phyloP scores from a whole-genome alignment of 2,888 invertebrate genomes.

The Tipula helvola region DNA sequence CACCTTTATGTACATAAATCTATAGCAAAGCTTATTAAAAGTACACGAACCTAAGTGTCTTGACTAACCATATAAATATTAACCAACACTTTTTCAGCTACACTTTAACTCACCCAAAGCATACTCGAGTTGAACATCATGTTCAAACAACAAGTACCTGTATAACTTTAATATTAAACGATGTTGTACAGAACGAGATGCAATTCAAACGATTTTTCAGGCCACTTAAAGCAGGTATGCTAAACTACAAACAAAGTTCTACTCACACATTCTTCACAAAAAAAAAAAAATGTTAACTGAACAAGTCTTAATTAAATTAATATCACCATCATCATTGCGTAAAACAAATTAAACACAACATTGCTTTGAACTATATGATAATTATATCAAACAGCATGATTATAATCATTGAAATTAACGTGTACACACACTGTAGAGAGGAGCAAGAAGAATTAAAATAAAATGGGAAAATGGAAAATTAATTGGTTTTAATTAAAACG shows the following conservation, averaged over 20 bases:
- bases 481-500: not conserved
- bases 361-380: not conserved
- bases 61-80: no score
- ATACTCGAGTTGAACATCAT: not conserved
- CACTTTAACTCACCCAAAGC: not conserved
- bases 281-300: not conserved
- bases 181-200: not conserved
- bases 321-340: slow-evolving; percentile 4
- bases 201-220: not conserved
- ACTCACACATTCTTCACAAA: not conserved
- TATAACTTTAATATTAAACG: not conserved
- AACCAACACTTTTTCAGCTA: no score
- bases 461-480: not conserved
- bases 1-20: no score
- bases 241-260: not conserved
- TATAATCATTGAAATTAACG: not conserved
- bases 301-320: not conserved
- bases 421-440: not conserved
- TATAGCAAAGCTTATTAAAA: no score
- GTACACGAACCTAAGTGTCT: no score
- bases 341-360: not conserved
- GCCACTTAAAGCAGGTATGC: not conserved
- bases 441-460: not conserved
- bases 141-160: not conserved
- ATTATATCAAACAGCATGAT: not conserved